These are phyloP conservation scores for Microdon myrmicae DNA, from an alignment of 2,888 invertebrate species.

Conservation along the genomic window DNA sequence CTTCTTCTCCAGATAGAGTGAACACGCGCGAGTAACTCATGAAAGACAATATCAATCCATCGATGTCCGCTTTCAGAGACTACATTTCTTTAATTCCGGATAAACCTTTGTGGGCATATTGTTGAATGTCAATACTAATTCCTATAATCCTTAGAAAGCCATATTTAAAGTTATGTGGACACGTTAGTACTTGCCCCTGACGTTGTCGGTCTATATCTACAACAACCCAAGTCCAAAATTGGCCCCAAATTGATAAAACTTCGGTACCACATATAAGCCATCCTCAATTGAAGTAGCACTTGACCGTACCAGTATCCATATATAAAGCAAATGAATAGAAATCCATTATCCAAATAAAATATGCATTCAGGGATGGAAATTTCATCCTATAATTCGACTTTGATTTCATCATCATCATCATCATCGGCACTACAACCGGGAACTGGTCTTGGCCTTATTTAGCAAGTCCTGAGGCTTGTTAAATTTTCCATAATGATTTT, in stretches of 20 bases:
- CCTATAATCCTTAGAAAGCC: slow-evolving; percentile 93
- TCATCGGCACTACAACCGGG: too few relatives aligned
- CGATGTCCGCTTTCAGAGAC: slow-evolving; percentile 78
- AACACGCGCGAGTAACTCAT: slow-evolving; percentile 91
- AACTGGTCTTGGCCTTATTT: too few relatives aligned
- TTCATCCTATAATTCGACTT: slow-evolving; percentile 91
- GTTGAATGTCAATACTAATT: slow-evolving; percentile 96
- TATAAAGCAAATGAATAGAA: slow-evolving; percentile 94
- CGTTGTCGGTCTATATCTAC: slow-evolving; percentile 97
- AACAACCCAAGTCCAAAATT: slow-evolving; percentile 96
- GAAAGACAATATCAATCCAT: slow-evolving; percentile 82
- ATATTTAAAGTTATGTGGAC: slow-evolving; percentile 97
- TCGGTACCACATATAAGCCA: slow-evolving; percentile 89
- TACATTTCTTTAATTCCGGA: slow-evolving; percentile 97
- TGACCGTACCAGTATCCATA: slow-evolving; percentile 91
- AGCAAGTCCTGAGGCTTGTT: too few relatives aligned
- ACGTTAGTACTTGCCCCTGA: slow-evolving; percentile 97
- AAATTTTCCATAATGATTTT: too few relatives aligned
- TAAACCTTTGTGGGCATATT: slow-evolving; percentile 93
- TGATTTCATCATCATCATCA: too few relatives aligned
- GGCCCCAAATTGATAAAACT: slow-evolving; percentile 98
- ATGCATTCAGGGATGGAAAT: slow-evolving; percentile 96
- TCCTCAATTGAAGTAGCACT: slow-evolving; percentile 85
- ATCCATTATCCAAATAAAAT: slow-evolving; percentile 97
- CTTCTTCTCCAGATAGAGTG: slow-evolving; percentile 89